A percentile compares a stretch with the other conserved stretches of the same genome.
Conservation (phyloP, 1,140 invertebrate genomes). For the Sinonovacula constricta region DNA sequence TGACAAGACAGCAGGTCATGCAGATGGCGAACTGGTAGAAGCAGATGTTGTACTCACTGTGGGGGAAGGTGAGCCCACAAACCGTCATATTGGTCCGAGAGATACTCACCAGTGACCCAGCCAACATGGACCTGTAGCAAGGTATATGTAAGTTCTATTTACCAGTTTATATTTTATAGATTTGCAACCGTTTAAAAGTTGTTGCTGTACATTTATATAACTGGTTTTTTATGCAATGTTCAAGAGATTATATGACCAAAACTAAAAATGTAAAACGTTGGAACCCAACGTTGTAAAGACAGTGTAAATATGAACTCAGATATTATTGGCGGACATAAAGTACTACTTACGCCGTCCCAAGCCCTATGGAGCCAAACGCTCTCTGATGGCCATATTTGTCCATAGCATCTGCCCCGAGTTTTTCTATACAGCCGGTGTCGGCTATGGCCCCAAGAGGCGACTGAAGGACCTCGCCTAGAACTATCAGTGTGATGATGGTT, state of each 20-base stretch:
- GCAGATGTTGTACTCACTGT: slow-evolving; percentile 36
- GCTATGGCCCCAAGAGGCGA: slow-evolving; percentile 44
- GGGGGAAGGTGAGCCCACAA: slow-evolving; percentile 11
- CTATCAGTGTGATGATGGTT: slow-evolving; percentile 30
- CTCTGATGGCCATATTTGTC: slow-evolving; percentile 49
- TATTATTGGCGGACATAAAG: no score
- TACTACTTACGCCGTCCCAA: slow-evolving; percentile 38
- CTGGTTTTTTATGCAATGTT: no score
- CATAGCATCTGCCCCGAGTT: slow-evolving; percentile 26
- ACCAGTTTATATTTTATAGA: no score
- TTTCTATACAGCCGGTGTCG: slow-evolving; percentile 42
- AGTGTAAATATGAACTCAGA: no score
- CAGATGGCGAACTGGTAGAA: slow-evolving; percentile 37
- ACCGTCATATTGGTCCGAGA: slow-evolving; percentile 4
- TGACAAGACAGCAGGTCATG: slow-evolving; percentile 43
- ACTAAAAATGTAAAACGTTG: no score
- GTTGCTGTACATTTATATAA: no score
- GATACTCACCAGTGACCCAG: slow-evolving; percentile 26
- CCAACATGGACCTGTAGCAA: slow-evolving; percentile 38
- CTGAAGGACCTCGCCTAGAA: slow-evolving; percentile 45
- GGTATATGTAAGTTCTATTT: no score
- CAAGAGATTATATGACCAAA: no score
- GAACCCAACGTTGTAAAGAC: no score
- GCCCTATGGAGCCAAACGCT: slow-evolving; percentile 41
- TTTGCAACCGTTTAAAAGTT: no score